phyloP scores from a whole-genome alignment of 1,140 invertebrate species.

The Tetramorium simillimum region DNA sequence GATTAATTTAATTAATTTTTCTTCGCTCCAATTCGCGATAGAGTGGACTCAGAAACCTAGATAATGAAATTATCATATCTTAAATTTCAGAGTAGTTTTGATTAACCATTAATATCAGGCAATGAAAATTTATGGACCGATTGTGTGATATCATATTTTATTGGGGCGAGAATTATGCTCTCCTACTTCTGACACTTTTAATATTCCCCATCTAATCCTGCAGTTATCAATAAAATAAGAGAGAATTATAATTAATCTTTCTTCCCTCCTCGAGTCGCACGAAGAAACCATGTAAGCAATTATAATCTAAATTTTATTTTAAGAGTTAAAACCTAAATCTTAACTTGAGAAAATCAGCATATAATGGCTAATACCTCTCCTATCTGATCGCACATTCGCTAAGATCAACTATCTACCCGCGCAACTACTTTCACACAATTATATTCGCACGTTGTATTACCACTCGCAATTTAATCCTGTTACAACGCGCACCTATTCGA shows the following conservation, averaged over 20 bases:
- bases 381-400: background rate
- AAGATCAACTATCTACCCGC: background rate
- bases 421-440: conserved; percentile 30
- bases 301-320: background rate
- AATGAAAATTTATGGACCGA: background rate
- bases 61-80: background rate
- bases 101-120: background rate
- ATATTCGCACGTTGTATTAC: conserved; percentile 18
- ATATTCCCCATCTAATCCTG: background rate
- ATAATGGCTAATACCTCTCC: conserved; percentile 21
- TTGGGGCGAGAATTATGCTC: background rate
- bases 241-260: conserved; percentile 6
- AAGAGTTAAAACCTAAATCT: background rate
- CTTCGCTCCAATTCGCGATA: conserved; percentile 13
- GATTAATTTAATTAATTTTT: conserved; percentile 39
- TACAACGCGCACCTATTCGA: background rate
- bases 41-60: background rate
- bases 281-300: background rate
- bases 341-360: background rate
- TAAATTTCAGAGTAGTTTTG: background rate
- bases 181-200: background rate
- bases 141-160: background rate
- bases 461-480: conserved; percentile 6
- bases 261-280: background rate
- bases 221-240: background rate